Conservation (phyloP, 2,797 vertebrate species). For the Microctenopoma lineatum region DNA sequence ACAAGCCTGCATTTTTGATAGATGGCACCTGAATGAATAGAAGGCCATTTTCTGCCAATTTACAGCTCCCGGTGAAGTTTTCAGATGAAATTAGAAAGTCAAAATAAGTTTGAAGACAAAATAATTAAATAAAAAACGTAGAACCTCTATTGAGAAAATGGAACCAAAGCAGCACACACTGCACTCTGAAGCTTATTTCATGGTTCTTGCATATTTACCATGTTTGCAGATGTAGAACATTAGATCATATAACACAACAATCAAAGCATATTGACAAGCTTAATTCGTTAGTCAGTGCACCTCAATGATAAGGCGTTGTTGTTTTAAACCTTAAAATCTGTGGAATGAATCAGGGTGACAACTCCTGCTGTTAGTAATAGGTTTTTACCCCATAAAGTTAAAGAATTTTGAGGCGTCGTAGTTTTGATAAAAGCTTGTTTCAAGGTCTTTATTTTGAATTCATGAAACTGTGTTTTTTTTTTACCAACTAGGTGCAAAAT, state of each 20-base stretch:
- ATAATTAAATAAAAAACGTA: not conserved
- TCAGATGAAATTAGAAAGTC: not conserved
- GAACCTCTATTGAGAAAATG: not conserved
- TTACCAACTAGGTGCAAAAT: constrained; percentile 12
- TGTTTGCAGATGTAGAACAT: constrained; percentile 6
- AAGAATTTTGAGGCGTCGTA: constrained; percentile 60
- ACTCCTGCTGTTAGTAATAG: constrained; percentile 63
- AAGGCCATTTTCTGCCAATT: not conserved
- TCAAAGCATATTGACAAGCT: not conserved
- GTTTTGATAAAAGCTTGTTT: constrained; percentile 75
- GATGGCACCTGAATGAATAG: not conserved
- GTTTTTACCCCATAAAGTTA: constrained; percentile 41
- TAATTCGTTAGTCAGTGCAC: constrained; percentile 9
- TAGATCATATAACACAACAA: not conserved
- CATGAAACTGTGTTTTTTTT: constrained; percentile 27
- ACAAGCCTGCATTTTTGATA: not conserved
- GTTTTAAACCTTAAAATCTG: constrained; percentile 50
- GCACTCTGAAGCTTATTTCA: not conserved
- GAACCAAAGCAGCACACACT: not conserved
- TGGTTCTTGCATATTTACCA: not conserved
- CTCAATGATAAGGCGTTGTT: constrained; percentile 24
- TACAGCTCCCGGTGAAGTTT: not conserved
- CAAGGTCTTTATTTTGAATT: constrained; percentile 67
- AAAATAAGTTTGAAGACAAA: constrained; percentile 7
- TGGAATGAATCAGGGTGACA: constrained; percentile 51